Conservation (phyloP, 2,113 vertebrate genomes). For the Todiramphus saurophagus region DNA sequence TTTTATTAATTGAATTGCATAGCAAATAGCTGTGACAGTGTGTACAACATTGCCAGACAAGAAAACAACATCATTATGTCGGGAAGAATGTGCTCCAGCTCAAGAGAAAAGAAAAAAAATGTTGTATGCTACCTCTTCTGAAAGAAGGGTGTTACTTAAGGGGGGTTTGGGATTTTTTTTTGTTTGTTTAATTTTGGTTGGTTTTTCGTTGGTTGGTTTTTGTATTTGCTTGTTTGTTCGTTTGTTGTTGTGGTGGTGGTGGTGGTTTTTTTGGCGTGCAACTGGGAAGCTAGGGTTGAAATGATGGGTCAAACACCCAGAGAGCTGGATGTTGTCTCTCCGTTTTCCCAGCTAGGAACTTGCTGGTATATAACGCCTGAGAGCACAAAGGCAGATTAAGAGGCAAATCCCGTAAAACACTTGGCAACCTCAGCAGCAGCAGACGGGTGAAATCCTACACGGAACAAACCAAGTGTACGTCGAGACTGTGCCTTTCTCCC, state of each 20-base stretch:
- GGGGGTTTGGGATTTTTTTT: no score
- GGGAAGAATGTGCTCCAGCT: background rate
- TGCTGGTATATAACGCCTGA: background rate
- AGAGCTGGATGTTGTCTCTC: background rate
- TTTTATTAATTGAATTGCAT: constrained; percentile 44
- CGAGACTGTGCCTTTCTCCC: background rate
- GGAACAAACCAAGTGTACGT: background rate
- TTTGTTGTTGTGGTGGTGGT: background rate
- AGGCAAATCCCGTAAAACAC: background rate
- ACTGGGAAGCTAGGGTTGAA: background rate
- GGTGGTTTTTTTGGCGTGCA: background rate
- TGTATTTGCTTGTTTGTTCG: background rate
- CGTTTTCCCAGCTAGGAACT: background rate
- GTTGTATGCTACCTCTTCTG: rapidly evolving
- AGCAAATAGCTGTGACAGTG: constrained; percentile 10
- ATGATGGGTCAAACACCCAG: rapidly evolving
- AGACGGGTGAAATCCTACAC: background rate
- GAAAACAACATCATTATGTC: constrained; percentile 21
- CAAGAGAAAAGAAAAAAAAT: background rate
- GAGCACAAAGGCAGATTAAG: background rate
- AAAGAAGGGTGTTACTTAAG: background rate
- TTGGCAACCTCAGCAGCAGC: background rate
- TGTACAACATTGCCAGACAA: constrained; percentile 24
- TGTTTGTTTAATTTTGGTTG: no score
- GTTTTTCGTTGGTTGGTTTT: no score